Evolutionary conservation across 2,888 invertebrate species (phyloP), one percentile per base, ranked within the genome.

Genomic region (Nomada hirtipes): DNA sequence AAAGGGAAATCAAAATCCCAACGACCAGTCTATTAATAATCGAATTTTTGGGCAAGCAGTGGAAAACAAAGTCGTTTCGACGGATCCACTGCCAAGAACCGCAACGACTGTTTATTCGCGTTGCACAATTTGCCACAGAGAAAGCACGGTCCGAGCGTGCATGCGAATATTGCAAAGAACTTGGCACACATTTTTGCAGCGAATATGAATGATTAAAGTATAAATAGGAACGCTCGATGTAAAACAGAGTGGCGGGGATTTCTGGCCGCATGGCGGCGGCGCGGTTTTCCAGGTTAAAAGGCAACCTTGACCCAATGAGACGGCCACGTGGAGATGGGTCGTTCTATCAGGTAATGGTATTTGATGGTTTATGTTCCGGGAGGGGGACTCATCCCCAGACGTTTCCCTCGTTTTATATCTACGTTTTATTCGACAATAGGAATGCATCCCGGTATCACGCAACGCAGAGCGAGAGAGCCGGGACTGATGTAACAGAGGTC

Each of bases 301-400:
- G 82, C 80, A 89, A 78, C 89, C 89, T 89, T 89, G 89, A 90
- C 89, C 89, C 68, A 82, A 69, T 86, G 55, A 65, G 36, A n/a
- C 29, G 59, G 44, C 71, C 76, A 79, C 83, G 79, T 76, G 70
- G 65, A 20, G 42, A 44, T 18, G 29, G 63, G 53, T 69, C 29
- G 26, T 42, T 7, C 59, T 73, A 65, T 75, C 68, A 50, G 82
- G 60, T 79, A 82, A 82, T 80, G 29, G 75, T 75, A 55, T 64
- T 84, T 82, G 53, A 69, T 65, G 59, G 53, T 13, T 23, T 59
- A 47, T 50, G 42, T n/a, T 50, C 11, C 20, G 26, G 57, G 42
- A 3, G 0, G n/a, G 47, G 68, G 59, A 57, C 53, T 71, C 57
- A 65, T 70, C 65, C 78, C 76, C 47, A 13, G 53, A 47, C 50